Base-by-base conservation (phyloP, 2,113 vertebrate genomes). In the Eptatretus burgeri region DNA sequence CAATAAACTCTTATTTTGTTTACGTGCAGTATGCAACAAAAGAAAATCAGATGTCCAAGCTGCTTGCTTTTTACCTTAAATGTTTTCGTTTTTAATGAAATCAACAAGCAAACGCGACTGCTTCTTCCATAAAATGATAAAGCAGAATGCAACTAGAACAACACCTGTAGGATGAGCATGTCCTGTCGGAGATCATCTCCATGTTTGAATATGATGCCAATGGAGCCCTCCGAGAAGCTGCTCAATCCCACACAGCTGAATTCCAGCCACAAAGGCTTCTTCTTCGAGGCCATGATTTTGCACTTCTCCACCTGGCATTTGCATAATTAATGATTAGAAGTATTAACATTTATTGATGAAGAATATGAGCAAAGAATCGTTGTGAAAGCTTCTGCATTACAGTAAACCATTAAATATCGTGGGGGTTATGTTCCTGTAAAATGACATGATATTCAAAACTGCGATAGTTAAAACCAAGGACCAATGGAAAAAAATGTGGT, bases 121-220 rank as follows among this genome's bases (percentile, higher is more conserved):
- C 18, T 56, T 4, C 14, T 9, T 7, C 5, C 52, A 9, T 56
- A 56, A 17, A 56, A 56, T 9, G 52, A 5, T 56, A 56, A 56
- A 17, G 14, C 52, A 56, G 8, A 56, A 10, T n/a, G n/a, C 56
- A 60, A 11, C 12, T 60, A 9, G 56, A 60, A n/a, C 20, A 60
- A 20, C 14, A 80, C 78, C 76, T 81, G 77, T 64, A 81, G 73
- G 65, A 81, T 66, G 17, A 81, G 73, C 79, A 81, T 81, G 72
- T 81, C 79, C 72, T 81, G 78, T 20, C 79, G 66, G n/a, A 81
- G 75, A 71, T 81, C 79, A 52, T 81, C 79, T 1, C 79, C 79
- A n/a, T 78, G 64, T 70, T 81, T 81, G 68, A 81, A 81, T 69
- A 81, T 80, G 18, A 81, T 76, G 18, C 76, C 77, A 1, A 81